A percentile compares a stretch with the other conserved stretches of the same genome.
These are phyloP conservation scores for Ptyas mucosa DNA, from an alignment of 2,113 vertebrate species.

Conservation along the genomic window DNA sequence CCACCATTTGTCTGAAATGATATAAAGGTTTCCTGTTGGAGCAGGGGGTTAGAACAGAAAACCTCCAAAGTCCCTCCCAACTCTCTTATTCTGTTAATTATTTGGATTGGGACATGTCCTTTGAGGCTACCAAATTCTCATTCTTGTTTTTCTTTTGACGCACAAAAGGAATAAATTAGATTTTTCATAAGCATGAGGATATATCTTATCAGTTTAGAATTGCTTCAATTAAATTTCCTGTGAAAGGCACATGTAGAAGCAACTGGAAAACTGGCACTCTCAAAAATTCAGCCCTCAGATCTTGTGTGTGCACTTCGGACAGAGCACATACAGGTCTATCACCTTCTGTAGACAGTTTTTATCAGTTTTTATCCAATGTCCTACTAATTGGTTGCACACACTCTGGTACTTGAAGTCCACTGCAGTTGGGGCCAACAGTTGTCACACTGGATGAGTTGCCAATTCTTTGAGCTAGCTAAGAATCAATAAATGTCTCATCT, in stretches of 20 bases:
- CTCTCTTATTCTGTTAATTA: background rate
- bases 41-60: background rate
- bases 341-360: background rate
- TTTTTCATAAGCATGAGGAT: background rate
- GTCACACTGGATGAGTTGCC: background rate
- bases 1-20: background rate
- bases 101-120: background rate
- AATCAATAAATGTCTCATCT: background rate
- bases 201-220: background rate
- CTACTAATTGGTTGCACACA: background rate
- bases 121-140: background rate
- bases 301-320: background rate
- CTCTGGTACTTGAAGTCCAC: background rate
- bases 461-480: background rate
- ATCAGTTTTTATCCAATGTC: background rate
- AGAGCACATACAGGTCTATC: background rate
- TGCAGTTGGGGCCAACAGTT: background rate
- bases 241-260: background rate
- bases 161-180: background rate
- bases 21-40: background rate
- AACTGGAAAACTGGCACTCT: background rate
- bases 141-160: background rate
- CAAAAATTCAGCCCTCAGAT: background rate
- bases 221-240: background rate
- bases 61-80: background rate